Evolutionary conservation across 1,140 invertebrate genomes (phyloP), one percentile per base, ranked within the genome.

Genomic region (Octopus sinensis): DNA sequence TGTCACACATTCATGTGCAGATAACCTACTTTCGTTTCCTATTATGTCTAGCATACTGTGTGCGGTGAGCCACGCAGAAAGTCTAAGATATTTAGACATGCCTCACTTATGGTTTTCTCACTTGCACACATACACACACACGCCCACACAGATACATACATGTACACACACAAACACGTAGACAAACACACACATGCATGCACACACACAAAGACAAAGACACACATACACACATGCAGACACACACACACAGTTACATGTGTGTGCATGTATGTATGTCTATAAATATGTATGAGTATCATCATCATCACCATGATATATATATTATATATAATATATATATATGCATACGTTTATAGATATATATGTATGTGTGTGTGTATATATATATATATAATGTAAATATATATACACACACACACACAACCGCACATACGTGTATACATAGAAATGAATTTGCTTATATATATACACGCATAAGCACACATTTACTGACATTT

Each of bases 281-380:
- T 73, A 73, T 73, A 73, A 6, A 73, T 73, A 17, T 71, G 30
- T 71, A 13, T 73, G 68, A 5, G 30, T 73, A 73, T 73, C 17
- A n/a, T 73, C 17, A n/a, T n/a, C 30, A 73, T 73, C 5, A n/a
- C 17, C 30, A 73, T 73, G 13, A 73, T 13, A 17, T 73, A 73
- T 73, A 73, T 73, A 4, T 71, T 73, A 73, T 73, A 73, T 73
- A 23, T 73, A 73, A 73, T 13, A 73, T 73, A 17, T 71, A 13
- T 73, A 73, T 73, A 17, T 73, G 30, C 30, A 73, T 73, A 73
- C 30, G 68, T 73, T n/a, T 73, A 73, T 73, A 23, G 17, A 73
- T 73, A 73, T 13, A 73, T 73, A 73, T 71, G 12, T 71, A 71
- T 71, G 30, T 13, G 12, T 71, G 30, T 71, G 30, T 71, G 30